Evolutionary conservation across 2,113 vertebrate species (phyloP), one percentile per base, ranked within the genome.

Genomic region (Zosterops hypoxanthus): DNA sequence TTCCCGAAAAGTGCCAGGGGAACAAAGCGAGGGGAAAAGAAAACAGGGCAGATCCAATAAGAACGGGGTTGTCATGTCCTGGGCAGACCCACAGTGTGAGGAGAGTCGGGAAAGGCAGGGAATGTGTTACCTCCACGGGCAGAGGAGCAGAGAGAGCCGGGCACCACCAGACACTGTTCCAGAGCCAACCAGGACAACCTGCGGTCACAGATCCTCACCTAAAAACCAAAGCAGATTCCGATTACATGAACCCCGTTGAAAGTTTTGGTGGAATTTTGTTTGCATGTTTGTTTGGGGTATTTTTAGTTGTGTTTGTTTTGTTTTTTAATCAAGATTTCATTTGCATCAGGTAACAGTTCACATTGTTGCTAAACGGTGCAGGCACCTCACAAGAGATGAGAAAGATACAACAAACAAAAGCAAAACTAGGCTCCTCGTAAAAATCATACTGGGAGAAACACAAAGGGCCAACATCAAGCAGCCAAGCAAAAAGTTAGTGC

Each of bases 41-140:
- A 33, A 68, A 47, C n/a, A 0, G n/a, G 18, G n/a, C 20, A 20
- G 16, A 26, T 46, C 20, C 41, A 10, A 0, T 10, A 18, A 25
- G n/a, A 26, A 22, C 5, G 22, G n/a, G 42, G 2, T 25, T 33
- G 16, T 47, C 5, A 0, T 16, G n/a, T 39, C 16, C 28, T 31
- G 60, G 41, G 33, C 61, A 55, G 60, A 34, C 6, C 18, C 60
- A 23, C 24, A 10, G 31, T 5, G 47, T 6, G 8, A 64, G 11
- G 5, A 34, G 47, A n/a, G 11, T 34, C 60, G 14, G 47, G 24
- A 28, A n/a, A 52, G 18, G 46, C 57, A 12, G 7, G 4, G 31
- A 17, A 23, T 11, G 49, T 9, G 39, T 29, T 34, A 11, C 3
- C 25, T 14, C 6, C 31, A 4, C 9, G 14, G 39, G 49, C 49